Evolutionary conservation across 1,140 invertebrate species (phyloP).

Genomic region (Nebria ingens): DNA sequence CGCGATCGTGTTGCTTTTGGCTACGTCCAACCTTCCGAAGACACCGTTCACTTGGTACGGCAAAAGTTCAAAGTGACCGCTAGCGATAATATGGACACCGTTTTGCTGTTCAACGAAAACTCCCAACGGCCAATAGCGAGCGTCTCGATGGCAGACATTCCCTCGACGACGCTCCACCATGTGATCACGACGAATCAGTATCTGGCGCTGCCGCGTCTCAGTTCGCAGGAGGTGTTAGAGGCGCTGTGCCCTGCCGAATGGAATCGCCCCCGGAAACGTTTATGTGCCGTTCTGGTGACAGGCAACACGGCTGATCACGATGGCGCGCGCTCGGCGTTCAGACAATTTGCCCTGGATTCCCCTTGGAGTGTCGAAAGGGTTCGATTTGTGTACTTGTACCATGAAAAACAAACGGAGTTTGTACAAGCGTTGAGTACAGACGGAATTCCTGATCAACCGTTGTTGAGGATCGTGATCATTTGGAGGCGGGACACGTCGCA

Average conservation of each 20-base stretch:
- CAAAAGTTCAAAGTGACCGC: constrained; percentile 60
- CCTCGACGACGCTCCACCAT: constrained; percentile 75
- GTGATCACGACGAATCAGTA: constrained; percentile 84
- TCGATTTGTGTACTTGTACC: constrained; percentile 77
- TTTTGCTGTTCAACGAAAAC: constrained; percentile 89
- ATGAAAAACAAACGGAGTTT: constrained; percentile 73
- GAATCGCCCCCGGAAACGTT: constrained; percentile 64
- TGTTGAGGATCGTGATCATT: constrained; percentile 71
- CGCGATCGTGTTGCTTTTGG: constrained; percentile 80
- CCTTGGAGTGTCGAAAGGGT: constrained; percentile 55
- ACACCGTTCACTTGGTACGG: constrained; percentile 5
- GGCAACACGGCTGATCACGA: constrained; percentile 53
- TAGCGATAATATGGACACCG: constrained; percentile 71
- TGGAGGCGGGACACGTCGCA: constrained; percentile 77
- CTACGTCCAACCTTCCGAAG: constrained; percentile 31
- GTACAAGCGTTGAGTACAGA: constrained; percentile 61
- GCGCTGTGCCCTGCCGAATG: constrained; percentile 81
- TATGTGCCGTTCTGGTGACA: constrained; percentile 81
- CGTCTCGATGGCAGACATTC: constrained; percentile 77
- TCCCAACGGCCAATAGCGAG: constrained; percentile 68
- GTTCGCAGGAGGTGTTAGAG: constrained; percentile 70
- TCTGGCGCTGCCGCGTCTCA: constrained; percentile 76
- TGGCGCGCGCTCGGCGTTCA: constrained; percentile 46
- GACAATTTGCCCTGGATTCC: constrained; percentile 56
- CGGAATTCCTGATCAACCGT: constrained; percentile 45